A percentile compares a stretch with the other conserved stretches of the same genome.
phyloP scores from a whole-genome alignment of 1,140 invertebrate species.

The Caerostris darwini region DNA sequence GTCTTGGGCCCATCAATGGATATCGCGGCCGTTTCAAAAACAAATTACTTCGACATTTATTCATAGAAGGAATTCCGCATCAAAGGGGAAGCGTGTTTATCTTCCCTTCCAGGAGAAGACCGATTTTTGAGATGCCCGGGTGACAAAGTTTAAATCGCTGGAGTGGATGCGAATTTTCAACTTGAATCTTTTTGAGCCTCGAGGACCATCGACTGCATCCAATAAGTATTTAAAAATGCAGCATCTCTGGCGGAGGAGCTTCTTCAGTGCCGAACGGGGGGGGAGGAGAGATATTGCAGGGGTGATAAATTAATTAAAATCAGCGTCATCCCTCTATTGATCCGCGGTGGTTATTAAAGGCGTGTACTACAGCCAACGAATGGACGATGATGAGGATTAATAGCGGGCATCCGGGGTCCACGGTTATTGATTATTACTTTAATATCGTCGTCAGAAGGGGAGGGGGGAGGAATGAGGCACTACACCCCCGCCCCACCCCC shows the following conservation, averaged over 20 bases:
- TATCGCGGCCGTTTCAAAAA: too few species aligned
- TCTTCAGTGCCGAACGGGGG: too few species aligned
- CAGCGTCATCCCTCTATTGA: slow-evolving; percentile 63
- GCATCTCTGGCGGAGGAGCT: neutral
- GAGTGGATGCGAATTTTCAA: too few species aligned
- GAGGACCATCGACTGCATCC: neutral
- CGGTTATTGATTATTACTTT: slow-evolving; percentile 72
- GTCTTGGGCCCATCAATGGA: too few species aligned
- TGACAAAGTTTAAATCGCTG: too few species aligned
- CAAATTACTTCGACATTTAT: too few species aligned
- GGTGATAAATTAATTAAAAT: slow-evolving; percentile 74
- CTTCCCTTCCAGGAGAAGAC: too few species aligned
- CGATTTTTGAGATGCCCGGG: too few species aligned
- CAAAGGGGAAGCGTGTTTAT: too few species aligned
- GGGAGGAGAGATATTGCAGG: neutral
- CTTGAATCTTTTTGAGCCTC: too few species aligned
- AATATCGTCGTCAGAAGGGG: slow-evolving; percentile 52
- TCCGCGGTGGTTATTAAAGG: slow-evolving; percentile 70
- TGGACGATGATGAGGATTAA: slow-evolving; percentile 59
- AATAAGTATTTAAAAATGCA: slow-evolving; percentile 10
- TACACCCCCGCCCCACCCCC: neutral
- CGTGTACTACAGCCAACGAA: slow-evolving; percentile 49
- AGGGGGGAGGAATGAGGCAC: neutral
- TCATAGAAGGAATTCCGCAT: too few species aligned
- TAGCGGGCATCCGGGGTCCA: neutral